A percentile compares a stretch with the other conserved stretches of the same genome.
Evolutionary conservation across 2,888 invertebrate genomes (phyloP).

Genomic region (Mystacides longicornis): DNA sequence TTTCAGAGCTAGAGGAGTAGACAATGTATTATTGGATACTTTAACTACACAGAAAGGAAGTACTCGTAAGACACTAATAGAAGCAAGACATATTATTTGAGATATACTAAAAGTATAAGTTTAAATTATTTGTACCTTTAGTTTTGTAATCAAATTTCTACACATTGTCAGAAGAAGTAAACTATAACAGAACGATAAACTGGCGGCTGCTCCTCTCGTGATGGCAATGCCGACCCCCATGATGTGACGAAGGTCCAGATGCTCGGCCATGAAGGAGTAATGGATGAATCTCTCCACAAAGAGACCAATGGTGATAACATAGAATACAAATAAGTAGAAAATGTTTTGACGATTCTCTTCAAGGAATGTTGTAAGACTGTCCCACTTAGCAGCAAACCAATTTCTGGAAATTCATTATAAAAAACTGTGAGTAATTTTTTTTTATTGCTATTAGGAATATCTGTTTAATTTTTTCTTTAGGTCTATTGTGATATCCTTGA

Average conservation of each 20-base stretch:
- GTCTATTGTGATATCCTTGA: no score
- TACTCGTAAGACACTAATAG: no score
- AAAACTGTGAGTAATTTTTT: no score
- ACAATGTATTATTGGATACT: no score
- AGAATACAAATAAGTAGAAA: conserved; percentile 90
- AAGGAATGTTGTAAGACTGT: conserved; percentile 80
- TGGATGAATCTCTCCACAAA: conserved; percentile 93
- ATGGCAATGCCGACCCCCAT: conserved; percentile 97
- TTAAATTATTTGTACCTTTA: conserved; percentile 49
- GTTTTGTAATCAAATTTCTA: conserved; percentile 79
- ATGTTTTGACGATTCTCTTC: conserved; percentile 96
- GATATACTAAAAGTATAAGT: no score
- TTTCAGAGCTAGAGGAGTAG: no score
- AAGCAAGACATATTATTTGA: no score
- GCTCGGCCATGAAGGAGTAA: conserved; percentile 94
- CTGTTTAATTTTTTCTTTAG: no score
- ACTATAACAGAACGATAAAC: conserved; percentile 90
- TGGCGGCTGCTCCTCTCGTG: conserved; percentile 89
- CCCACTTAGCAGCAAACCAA: conserved; percentile 74
- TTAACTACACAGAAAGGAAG: no score
- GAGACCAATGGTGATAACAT: conserved; percentile 87
- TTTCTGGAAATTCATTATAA: conserved; percentile 38
- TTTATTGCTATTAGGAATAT: no score
- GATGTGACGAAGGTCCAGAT: conserved; percentile 88
- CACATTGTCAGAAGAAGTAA: conserved; percentile 89